A percentile compares a stretch with the other conserved stretches of the same genome.
These are phyloP conservation scores for Sinosuthora webbiana DNA, from an alignment of 2,113 vertebrate genomes.

Conservation along the genomic window DNA sequence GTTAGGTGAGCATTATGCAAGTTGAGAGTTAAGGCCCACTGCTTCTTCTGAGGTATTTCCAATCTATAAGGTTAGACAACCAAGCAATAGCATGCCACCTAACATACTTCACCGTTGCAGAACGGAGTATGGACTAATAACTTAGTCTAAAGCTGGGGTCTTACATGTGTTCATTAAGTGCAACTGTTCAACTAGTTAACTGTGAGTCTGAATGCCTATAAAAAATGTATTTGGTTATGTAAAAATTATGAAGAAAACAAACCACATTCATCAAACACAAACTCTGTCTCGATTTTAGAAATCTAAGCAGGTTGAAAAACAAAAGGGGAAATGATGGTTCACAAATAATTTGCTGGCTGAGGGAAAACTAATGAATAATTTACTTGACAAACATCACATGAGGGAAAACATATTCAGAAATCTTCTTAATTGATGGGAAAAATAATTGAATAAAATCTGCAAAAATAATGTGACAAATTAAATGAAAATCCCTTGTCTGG, in stretches of 20 bases:
- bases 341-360: conserved; percentile 35
- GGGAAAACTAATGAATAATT: conserved; percentile 39
- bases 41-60: background rate
- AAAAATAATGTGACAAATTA: background rate
- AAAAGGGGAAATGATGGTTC: background rate
- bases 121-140: background rate
- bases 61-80: background rate
- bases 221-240: background rate
- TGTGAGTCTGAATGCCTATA: background rate
- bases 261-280: background rate
- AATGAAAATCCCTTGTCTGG: background rate
- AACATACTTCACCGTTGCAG: background rate
- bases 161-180: background rate
- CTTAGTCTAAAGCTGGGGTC: background rate
- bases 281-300: background rate
- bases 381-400: conserved; percentile 10
- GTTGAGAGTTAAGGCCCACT: background rate
- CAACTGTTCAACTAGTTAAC: background rate
- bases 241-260: background rate
- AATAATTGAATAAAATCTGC: conserved; percentile 16
- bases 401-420: conserved; percentile 30
- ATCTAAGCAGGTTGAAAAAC: background rate
- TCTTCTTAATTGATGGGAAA: conserved; percentile 29
- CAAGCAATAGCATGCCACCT: background rate
- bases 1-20: background rate